Evolutionary conservation across 2,888 invertebrate genomes (phyloP), one percentile per base, ranked within the genome.

Genomic region (Julus scanicus): DNA sequence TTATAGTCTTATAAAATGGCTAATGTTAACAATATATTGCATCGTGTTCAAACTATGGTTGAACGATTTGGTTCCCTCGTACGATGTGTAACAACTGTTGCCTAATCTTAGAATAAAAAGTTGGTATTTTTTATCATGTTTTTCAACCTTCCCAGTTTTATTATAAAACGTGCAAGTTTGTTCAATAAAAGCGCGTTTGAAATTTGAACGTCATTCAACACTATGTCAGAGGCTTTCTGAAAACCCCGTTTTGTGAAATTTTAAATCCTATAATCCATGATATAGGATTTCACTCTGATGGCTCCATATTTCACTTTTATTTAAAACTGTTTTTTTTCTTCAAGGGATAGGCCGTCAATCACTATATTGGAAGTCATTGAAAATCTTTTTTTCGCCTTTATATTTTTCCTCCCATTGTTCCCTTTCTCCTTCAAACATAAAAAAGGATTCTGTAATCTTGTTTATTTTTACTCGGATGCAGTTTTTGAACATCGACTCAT

Each of bases 401-500:
- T 71, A 29, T 71, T 71, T 63, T 29, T 9, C 71, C 6, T n/a
- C 71, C 9, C 29, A 29, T 71, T 71, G 71, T 71, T 71, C 71
- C 6, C 71, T 71, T 29, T 63, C n/a, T 63, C 29, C 29, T 71
- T 71, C 71, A 71, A 9, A 71, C 71, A 71, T 71, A 71, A 71
- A 71, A 71, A 71, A 29, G 6, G 71, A 71, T 71, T 71, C 29
- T 71, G 71, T 71, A 71, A 71, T 71, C 71, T 29, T 71, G 71
- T 71, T 71, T 71, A 71, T 71, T 71, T 71, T 71, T 71, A 71
- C 71, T 71, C 29, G 29, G 71, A 29, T 71, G 71, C 71, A 71
- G 11, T 71, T 71, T 71, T 71, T 71, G 20, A 71, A 71, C 71
- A 71, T 71, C 71, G n/a, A 8, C 71, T 71, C 29, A 71, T 71